A percentile compares a stretch with the other conserved stretches of the same genome.
These are phyloP conservation scores for Bedellia somnulentella DNA, from an alignment of 2,888 invertebrate species.

Conservation along the genomic window DNA sequence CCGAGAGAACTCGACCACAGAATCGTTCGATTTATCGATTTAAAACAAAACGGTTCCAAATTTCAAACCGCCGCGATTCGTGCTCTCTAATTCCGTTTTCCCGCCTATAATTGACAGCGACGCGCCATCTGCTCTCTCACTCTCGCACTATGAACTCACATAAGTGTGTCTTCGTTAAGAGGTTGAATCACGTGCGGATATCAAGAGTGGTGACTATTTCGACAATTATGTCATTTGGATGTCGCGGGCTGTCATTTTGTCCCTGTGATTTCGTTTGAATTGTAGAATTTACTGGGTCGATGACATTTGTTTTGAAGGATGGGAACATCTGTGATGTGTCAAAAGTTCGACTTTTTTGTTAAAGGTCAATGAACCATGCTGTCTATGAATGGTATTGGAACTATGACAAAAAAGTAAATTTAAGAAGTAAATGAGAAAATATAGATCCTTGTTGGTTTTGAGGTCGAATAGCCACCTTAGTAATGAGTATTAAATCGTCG, in stretches of 20 bases:
- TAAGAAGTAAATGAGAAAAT: no score
- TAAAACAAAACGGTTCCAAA: conserved; percentile 57
- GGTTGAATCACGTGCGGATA: conserved; percentile 51
- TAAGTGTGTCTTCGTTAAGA: conserved; percentile 23
- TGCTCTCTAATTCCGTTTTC: conserved; percentile 55
- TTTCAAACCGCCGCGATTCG: conserved; percentile 46
- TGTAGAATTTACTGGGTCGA: conserved; percentile 44
- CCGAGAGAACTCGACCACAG: conserved; percentile 26
- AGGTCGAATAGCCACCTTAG: no score
- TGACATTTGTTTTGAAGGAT: conserved; percentile 40
- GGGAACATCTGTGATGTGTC: conserved; percentile 41
- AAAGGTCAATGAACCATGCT: no score
- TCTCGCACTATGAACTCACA: conserved; percentile 12
- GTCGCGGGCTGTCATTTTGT: conserved; percentile 56
- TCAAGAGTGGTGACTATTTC: conserved; percentile 55
- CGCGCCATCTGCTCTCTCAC: conserved; percentile 33
- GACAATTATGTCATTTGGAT: conserved; percentile 61
- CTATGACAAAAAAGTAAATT: no score
- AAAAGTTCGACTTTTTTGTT: no score
- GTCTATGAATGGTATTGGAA: no score
- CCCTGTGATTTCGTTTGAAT: conserved; percentile 53
- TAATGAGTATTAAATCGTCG: no score
- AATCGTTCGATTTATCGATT: conserved; percentile 57
- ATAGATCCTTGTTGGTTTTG: no score
- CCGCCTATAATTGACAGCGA: conserved; percentile 59